Evolutionary conservation across 2,113 vertebrate genomes (phyloP), one percentile per base, ranked within the genome.

Genomic region (Onychostoma macrolepis): DNA sequence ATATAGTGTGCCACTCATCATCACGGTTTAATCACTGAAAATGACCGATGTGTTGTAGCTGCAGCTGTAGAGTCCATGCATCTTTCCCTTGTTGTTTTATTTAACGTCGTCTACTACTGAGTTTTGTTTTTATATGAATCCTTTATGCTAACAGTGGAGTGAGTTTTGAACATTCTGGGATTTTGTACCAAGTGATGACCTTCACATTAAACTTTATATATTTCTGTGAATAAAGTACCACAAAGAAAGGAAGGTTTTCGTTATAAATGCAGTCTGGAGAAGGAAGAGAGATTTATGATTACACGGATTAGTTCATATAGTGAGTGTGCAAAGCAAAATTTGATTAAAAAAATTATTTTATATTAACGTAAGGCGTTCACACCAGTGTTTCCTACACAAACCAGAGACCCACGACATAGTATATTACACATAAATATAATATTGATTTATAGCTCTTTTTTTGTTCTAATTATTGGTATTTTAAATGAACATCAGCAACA

Each of bases 111-210:
- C 65, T 17, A 33, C 65, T 69, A 17, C 65, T 33, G 67, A 21
- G 36, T n/a, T 74, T 79, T 91, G 92, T 91, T 89, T 89, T 88
- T 92, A 92, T 89, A 87, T 87, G 85, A 61, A 85, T 89, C 91
- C 93, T 88, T 92, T 89, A 92, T 91, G 91, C 93, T 88, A 38
- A 56, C 24, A 11, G 48, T 33, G 92, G 92, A 90, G 91, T 91
- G 91, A 92, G 92, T 94, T 94, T 95, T 93, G 90, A 94, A 92
- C 90, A 93, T 93, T 94, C 92, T 93, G 94, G 94, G 94, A 92
- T 95, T 96, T 95, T 96, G 94, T 95, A 96, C 91, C 93, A 95
- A 95, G 94, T 95, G 94, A 95, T 92, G 94, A 94, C 93, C 90
- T 94, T 94, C 91, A 95, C 93, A 93, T 94, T 93, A 91, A 94